Evolutionary conservation across 2,113 vertebrate species (phyloP).

Genomic region (Entelurus aequoreus): DNA sequence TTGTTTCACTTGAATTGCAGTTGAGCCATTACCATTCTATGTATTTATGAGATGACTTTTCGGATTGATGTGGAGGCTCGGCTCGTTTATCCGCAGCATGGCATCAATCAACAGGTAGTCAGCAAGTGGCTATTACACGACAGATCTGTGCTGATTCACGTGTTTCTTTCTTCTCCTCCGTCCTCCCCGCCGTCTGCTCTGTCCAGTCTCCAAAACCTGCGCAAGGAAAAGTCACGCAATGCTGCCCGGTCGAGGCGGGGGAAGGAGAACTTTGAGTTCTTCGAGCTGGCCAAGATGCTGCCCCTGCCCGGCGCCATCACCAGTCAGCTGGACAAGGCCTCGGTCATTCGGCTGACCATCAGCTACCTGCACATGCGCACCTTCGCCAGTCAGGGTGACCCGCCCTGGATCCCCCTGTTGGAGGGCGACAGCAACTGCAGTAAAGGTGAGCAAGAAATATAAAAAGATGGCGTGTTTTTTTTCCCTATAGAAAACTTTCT

Average conservation of each 20-base stretch:
- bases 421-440: slow-evolving; percentile 73
- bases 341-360: slow-evolving; percentile 87
- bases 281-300: slow-evolving; percentile 86
- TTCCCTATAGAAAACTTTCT: not conserved
- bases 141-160: not conserved
- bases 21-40: slow-evolving; percentile 36
- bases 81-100: slow-evolving; percentile 29
- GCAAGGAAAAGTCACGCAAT: slow-evolving; percentile 89
- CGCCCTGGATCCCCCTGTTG: slow-evolving; percentile 78
- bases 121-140: slow-evolving; percentile 1
- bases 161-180: not conserved
- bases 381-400: slow-evolving; percentile 82
- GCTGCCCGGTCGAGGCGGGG: slow-evolving; percentile 85
- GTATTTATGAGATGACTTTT: slow-evolving; percentile 54
- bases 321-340: slow-evolving; percentile 90
- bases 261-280: slow-evolving; percentile 91
- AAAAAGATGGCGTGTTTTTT: not conserved
- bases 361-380: slow-evolving; percentile 88
- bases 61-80: slow-evolving; percentile 23
- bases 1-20: slow-evolving; percentile 56
- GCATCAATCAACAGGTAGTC: slow-evolving; percentile 53
- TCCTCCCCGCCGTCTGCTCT: not conserved
- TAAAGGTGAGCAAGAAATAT: slow-evolving; percentile 62
- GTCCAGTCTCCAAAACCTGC: slow-evolving; percentile 82
- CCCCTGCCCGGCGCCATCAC: slow-evolving; percentile 87